A percentile compares a stretch with the other conserved stretches of the same genome.
These are phyloP conservation scores for Drosophila flavopinicola DNA, from an alignment of 2,888 invertebrate genomes.

Conservation along the genomic window DNA sequence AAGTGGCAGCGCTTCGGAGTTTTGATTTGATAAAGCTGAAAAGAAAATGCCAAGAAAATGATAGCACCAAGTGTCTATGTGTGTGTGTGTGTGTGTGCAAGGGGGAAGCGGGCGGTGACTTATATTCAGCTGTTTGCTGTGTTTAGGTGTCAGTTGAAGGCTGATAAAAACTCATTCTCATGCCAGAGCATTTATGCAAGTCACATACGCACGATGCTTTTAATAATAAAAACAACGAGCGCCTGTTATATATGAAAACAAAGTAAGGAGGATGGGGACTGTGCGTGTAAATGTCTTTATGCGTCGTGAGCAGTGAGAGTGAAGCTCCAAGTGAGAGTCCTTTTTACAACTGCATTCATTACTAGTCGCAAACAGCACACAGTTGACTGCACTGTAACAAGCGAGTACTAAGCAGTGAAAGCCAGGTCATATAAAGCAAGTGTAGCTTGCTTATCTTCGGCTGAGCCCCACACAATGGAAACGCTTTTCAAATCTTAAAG, in stretches of 20 bases:
- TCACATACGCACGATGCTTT: slow-evolving; percentile 76
- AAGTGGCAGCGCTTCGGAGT: slow-evolving; percentile 70
- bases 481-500: too few relatives aligned
- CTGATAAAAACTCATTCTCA: slow-evolving; percentile 61
- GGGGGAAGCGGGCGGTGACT: not conserved
- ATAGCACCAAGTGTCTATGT: slow-evolving; percentile 33
- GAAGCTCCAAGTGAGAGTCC: slow-evolving; percentile 21
- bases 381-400: too few relatives aligned
- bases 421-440: too few relatives aligned
- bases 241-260: slow-evolving; percentile 64
- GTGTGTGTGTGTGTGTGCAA: slow-evolving; percentile 1
- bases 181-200: slow-evolving; percentile 68
- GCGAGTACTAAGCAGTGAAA: too few relatives aligned
- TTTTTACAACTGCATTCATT: slow-evolving; percentile 45
- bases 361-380: too few relatives aligned
- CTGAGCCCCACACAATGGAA: too few relatives aligned
- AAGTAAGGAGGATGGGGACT: slow-evolving; percentile 37
- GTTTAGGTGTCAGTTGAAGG: slow-evolving; percentile 49
- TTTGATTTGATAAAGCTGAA: slow-evolving; percentile 77
- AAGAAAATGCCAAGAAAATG: slow-evolving; percentile 51
- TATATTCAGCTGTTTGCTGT: not conserved
- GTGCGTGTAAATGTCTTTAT: slow-evolving; percentile 73
- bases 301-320: slow-evolving; percentile 17
- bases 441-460: too few relatives aligned
- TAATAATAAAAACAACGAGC: slow-evolving; percentile 79